phyloP scores from a whole-genome alignment of 2,797 vertebrate species.

The Vultur gryphus region DNA sequence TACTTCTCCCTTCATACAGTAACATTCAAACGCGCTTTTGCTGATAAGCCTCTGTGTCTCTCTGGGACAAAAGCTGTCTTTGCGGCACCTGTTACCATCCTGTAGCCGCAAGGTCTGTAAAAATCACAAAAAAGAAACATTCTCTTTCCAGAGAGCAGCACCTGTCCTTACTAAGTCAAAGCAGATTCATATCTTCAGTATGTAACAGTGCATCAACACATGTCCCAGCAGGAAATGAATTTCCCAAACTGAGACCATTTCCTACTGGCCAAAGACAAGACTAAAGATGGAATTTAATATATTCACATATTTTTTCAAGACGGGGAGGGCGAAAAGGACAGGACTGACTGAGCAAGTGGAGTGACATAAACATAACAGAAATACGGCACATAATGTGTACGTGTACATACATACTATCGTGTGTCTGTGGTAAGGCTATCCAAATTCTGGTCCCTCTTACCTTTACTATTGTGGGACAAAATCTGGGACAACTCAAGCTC shows the following conservation, averaged over 20 bases:
- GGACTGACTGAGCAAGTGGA: neutral
- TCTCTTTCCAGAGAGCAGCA: neutral
- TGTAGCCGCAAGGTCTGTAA: neutral
- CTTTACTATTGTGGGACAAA: neutral
- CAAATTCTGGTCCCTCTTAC: neutral
- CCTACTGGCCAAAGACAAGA: neutral
- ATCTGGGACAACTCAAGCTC: neutral
- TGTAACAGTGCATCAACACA: neutral
- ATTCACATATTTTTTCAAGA: neutral
- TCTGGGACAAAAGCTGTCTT: neutral
- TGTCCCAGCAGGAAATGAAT: neutral
- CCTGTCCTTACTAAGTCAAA: neutral
- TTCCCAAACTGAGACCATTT: neutral
- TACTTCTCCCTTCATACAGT: neutral
- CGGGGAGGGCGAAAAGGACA: neutral
- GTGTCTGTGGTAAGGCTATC: neutral
- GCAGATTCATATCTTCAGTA: neutral
- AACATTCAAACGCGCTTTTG: neutral
- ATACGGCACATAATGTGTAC: neutral
- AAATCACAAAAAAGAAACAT: neutral
- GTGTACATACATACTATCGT: accelerated
- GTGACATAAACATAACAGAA: neutral
- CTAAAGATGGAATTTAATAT: neutral
- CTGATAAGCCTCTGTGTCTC: neutral
- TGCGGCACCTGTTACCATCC: neutral